phyloP scores from a whole-genome alignment of 2,113 vertebrate species.

The Rhinoderma darwinii region DNA sequence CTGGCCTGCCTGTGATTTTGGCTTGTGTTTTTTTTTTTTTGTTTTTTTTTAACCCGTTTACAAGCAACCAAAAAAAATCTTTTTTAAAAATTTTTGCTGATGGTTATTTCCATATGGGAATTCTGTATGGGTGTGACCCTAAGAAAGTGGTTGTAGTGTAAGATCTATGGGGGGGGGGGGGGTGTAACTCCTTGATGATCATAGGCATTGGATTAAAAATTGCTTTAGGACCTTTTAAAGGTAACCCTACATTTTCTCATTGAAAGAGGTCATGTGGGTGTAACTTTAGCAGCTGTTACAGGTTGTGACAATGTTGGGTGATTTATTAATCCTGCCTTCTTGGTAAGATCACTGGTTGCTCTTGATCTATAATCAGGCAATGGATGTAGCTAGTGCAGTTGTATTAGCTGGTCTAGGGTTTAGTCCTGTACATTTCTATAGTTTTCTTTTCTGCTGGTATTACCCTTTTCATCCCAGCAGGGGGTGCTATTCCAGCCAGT shows the following conservation, averaged over 20 bases:
- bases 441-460: background rate
- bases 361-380: background rate
- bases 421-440: background rate
- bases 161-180: too few species aligned
- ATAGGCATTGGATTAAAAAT: too few species aligned
- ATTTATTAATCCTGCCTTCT: background rate
- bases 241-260: background rate
- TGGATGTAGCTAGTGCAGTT: too few species aligned
- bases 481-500: background rate
- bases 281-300: background rate
- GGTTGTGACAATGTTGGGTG: background rate
- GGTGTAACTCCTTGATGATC: too few species aligned
- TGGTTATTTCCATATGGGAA: too few species aligned
- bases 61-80: too few species aligned
- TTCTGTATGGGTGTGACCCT: background rate
- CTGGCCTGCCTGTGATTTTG: too few species aligned
- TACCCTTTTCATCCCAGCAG: background rate
- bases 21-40: too few species aligned
- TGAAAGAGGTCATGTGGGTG: background rate
- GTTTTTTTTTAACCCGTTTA: too few species aligned
- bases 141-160: too few species aligned
- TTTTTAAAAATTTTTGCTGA: too few species aligned
- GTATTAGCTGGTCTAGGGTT: too few species aligned
- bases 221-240: background rate
- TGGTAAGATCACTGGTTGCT: background rate